A percentile compares a stretch with the other conserved stretches of the same genome.
These are phyloP conservation scores for Haliclona indistincta DNA, from an alignment of 37 sponge, comb jelly and placozoan genomes.

Conservation along the genomic window DNA sequence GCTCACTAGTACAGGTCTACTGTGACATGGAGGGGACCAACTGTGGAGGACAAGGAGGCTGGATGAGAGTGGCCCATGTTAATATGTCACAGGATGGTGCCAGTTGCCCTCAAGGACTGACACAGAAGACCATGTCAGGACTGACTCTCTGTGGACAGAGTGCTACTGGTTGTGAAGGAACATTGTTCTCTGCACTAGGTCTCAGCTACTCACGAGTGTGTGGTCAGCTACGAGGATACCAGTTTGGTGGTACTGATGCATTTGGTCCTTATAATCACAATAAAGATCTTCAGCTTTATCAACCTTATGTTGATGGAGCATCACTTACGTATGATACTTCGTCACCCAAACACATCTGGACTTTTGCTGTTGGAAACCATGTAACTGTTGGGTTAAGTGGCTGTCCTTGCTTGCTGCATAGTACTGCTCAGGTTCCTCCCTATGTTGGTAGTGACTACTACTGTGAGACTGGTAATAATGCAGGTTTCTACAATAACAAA, in stretches of 20 bases:
- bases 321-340: no score
- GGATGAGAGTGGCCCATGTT: background rate
- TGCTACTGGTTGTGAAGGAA: background rate
- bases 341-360: conserved; percentile 9
- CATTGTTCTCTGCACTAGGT: background rate
- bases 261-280: background rate
- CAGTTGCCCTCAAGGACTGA: background rate
- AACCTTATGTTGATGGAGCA: conserved; percentile 7
- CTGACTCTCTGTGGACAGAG: background rate
- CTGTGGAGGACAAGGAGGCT: background rate
- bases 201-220: background rate
- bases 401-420: no score
- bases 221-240: conserved; percentile 1
- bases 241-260: background rate
- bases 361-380: background rate
- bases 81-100: background rate
- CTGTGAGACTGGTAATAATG: no score
- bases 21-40: background rate
- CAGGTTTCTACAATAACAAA: no score
- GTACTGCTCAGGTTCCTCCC: no score
- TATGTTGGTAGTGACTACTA: no score
- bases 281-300: background rate
- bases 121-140: background rate
- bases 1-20: background rate
- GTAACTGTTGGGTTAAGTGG: no score